phyloP scores from a whole-genome alignment of 2,888 invertebrate species.

The Fragum whitleyi region DNA sequence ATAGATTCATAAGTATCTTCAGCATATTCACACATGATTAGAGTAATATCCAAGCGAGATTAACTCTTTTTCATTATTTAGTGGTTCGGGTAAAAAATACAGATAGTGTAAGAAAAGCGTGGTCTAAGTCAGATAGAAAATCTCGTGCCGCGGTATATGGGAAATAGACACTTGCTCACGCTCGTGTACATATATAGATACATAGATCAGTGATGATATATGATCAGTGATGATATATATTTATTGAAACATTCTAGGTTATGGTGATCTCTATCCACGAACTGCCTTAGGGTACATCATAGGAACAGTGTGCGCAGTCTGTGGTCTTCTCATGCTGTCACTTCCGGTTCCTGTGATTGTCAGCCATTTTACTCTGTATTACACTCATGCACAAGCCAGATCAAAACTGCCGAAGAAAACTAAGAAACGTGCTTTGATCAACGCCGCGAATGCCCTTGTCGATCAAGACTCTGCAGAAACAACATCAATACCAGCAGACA shows the following conservation, averaged over 20 bases:
- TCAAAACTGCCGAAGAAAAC: slow-evolving; percentile 82
- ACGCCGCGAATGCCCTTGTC: slow-evolving; percentile 81
- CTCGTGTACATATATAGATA: too few relatives aligned
- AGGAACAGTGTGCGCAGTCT: slow-evolving; percentile 81
- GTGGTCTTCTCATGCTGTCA: slow-evolving; percentile 83
- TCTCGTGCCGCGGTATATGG: too few relatives aligned
- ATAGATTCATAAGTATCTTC: too few relatives aligned
- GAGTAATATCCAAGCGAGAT: too few relatives aligned
- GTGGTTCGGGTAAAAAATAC: too few relatives aligned
- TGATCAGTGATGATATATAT: too few relatives aligned
- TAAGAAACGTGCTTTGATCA: slow-evolving; percentile 77
- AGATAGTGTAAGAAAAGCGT: too few relatives aligned
- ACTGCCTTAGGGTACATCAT: slow-evolving; percentile 82
- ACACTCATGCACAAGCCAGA: slow-evolving; percentile 83
- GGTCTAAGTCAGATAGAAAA: too few relatives aligned
- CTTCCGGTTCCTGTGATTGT: slow-evolving; percentile 84
- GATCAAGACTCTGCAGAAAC: slow-evolving; percentile 57
- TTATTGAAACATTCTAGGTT: slow-evolving; percentile 56
- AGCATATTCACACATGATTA: too few relatives aligned
- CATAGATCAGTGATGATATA: too few relatives aligned
- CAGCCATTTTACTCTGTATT: slow-evolving; percentile 84
- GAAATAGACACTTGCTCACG: too few relatives aligned
- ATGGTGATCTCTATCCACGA: slow-evolving; percentile 82
- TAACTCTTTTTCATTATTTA: too few relatives aligned
- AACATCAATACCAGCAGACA: slow-evolving; percentile 68